A percentile compares a stretch with the other conserved stretches of the same genome.
Conservation (phyloP, 2,888 invertebrate genomes). For the Dryobotodes eremita region DNA sequence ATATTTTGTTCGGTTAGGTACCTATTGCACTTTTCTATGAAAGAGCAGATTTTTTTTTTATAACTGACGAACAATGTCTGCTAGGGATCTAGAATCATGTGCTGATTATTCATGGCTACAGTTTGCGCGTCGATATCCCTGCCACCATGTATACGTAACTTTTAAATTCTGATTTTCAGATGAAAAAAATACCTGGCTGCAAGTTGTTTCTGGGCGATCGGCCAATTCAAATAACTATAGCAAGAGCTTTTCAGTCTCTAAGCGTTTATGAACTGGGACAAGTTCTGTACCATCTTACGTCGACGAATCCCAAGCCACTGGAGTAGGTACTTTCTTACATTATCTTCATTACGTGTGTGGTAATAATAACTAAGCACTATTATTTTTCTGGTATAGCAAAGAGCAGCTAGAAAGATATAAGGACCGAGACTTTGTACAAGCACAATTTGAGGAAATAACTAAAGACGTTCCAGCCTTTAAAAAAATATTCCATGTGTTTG, state of each 20-base stretch:
- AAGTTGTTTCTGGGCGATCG: constrained; percentile 87
- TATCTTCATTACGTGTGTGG: not conserved
- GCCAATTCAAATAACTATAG: constrained; percentile 87
- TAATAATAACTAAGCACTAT: not conserved
- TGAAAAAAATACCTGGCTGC: constrained; percentile 88
- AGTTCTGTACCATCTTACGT: constrained; percentile 86
- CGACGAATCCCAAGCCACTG: constrained; percentile 83
- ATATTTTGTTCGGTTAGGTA: too few species aligned
- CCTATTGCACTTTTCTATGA: too few species aligned
- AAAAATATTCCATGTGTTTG: constrained; percentile 88
- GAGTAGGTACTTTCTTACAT: constrained; percentile 76
- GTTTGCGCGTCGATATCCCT: too few species aligned
- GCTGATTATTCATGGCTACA: too few species aligned
- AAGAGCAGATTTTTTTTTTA: too few species aligned
- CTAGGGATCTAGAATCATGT: too few species aligned
- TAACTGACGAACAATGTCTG: too few species aligned
- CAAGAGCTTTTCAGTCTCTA: constrained; percentile 86
- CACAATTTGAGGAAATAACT: constrained; percentile 87
- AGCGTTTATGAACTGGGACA: constrained; percentile 86
- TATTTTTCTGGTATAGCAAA: constrained; percentile 75
- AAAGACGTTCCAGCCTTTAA: constrained; percentile 87
- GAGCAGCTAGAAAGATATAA: constrained; percentile 84
- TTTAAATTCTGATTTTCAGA: constrained; percentile 74
- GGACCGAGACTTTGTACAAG: constrained; percentile 85
- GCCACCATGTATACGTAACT: too few species aligned